phyloP scores from a whole-genome alignment of 2,113 vertebrate species.

The Trichomycterus rosablanca region DNA sequence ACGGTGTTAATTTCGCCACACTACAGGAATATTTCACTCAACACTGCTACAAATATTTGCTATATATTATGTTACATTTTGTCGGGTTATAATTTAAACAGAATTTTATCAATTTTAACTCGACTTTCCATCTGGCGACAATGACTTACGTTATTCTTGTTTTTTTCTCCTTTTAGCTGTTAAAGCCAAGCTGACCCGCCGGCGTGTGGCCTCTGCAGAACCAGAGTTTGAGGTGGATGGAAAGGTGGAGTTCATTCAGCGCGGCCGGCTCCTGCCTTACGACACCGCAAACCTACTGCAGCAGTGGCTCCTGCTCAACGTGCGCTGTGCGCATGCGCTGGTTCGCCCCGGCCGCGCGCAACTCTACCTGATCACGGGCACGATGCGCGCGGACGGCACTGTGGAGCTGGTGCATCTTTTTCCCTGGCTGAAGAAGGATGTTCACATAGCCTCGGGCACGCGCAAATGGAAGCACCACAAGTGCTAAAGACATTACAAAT shows the following conservation, averaged over 20 bases:
- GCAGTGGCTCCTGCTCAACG: slow-evolving; percentile 83
- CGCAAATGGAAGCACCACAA: slow-evolving; percentile 82
- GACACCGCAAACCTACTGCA: slow-evolving; percentile 76
- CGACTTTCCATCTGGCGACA: background rate
- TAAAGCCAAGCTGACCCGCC: slow-evolving; percentile 75
- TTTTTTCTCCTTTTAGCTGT: slow-evolving; percentile 62
- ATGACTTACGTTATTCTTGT: background rate
- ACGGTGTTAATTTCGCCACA: no score
- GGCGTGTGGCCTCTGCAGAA: slow-evolving; percentile 54
- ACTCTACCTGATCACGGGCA: slow-evolving; percentile 76
- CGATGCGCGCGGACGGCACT: slow-evolving; percentile 58
- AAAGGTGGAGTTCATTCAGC: slow-evolving; percentile 75
- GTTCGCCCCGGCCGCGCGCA: slow-evolving; percentile 64
- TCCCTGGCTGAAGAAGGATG: slow-evolving; percentile 78
- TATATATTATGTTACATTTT: no score
- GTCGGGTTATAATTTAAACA: no score
- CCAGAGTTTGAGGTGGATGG: slow-evolving; percentile 75
- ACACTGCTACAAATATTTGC: no score
- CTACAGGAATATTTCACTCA: no score
- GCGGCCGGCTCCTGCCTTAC: slow-evolving; percentile 73
- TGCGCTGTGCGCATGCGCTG: slow-evolving; percentile 67
- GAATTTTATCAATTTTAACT: no score
- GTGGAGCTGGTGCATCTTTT: slow-evolving; percentile 70
- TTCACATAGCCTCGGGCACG: slow-evolving; percentile 67
- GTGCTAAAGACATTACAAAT: slow-evolving; percentile 59